Base-by-base conservation (phyloP, 2,888 invertebrate species). In the Petrolisthes manimaculis region DNA sequence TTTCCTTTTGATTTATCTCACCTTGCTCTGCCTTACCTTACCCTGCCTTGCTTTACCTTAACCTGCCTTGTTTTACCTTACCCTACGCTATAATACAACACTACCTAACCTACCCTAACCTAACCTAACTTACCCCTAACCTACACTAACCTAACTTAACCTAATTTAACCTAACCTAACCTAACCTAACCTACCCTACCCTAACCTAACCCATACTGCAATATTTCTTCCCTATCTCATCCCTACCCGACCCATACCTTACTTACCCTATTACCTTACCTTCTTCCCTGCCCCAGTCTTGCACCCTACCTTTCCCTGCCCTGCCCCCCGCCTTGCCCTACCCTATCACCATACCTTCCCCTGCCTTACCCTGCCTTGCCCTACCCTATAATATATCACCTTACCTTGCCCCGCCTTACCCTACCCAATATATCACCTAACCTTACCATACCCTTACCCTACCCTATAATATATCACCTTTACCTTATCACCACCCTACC, bases 41-140 rank as follows among this genome's bases (percentile, higher is more conserved):
- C 84, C 75, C 69, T 21, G 37, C 5, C 74, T 5, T 55, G 53
- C 84, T 67, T 67, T 56, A 75, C 84, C 84, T 54, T 55, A 84
- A 54, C 84, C 69, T 21, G 69, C 67, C 74, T 55, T 56, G 51
- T 37, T 54, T 56, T 8, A 61, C 53, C 55, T 51, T 21, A 14
- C 51, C 82, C 24, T 51, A 12, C 67, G 18, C 71, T 71, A 71
- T 5, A 71, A 5, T 71, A 12, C 5, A n/a, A 18, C n/a, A 12
- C n/a, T 6, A 18, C 71, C 82, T 67, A 21, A 8, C 82, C 9
- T 82, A 67, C 51, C 69, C 80, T 55, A 55, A 4, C 14, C 80
- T 55, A 55, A 4, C 24, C 81, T 61, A 24, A 18, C 67, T 12
- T n/a, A n/a, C n/a, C n/a, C n/a, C n/a, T n/a, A n/a, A n/a, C n/a